A percentile compares a stretch with the other conserved stretches of the same genome.
phyloP scores from a whole-genome alignment of 2,888 invertebrate species.

The Coremacera marginata region DNA sequence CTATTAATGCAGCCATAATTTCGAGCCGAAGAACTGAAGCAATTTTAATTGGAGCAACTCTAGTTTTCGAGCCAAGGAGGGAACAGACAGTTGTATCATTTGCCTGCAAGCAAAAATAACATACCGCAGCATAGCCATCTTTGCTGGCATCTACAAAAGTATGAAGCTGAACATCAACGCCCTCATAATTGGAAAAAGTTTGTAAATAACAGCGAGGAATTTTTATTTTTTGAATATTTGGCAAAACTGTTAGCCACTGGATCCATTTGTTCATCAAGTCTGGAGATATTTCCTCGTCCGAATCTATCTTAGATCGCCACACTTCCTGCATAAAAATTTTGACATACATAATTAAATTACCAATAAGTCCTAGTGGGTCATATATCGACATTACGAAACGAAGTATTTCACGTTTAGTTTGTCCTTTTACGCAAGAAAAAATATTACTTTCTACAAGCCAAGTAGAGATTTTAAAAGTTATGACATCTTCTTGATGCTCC shows the following conservation, averaged over 20 bases:
- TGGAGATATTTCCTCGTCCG: conserved; percentile 6
- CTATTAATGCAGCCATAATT: conserved; percentile 45
- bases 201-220: conserved; percentile 33
- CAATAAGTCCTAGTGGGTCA: conserved; percentile 25
- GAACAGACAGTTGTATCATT: conserved; percentile 19
- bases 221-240: conserved; percentile 27
- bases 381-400: conserved; percentile 3
- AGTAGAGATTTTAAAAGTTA: conserved; percentile 33
- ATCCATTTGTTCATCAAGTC: conserved; percentile 2
- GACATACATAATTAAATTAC: conserved; percentile 16
- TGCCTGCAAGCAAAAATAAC: neutral
- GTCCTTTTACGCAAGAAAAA: conserved; percentile 28
- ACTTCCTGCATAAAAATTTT: conserved; percentile 29
- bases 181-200: neutral
- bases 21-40: conserved; percentile 42
- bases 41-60: conserved; percentile 43
- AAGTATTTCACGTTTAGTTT: conserved; percentile 39
- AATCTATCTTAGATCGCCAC: conserved; percentile 7
- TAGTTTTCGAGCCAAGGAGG: conserved; percentile 38
- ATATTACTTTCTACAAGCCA: conserved; percentile 27
- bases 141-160: conserved; percentile 35
- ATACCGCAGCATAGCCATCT: neutral
- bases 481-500: conserved; percentile 23
- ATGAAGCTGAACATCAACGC: conserved; percentile 13
- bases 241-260: conserved; percentile 21